Evolutionary conservation across 2,113 vertebrate genomes (phyloP).

Genomic region (Periophthalmus modestus): DNA sequence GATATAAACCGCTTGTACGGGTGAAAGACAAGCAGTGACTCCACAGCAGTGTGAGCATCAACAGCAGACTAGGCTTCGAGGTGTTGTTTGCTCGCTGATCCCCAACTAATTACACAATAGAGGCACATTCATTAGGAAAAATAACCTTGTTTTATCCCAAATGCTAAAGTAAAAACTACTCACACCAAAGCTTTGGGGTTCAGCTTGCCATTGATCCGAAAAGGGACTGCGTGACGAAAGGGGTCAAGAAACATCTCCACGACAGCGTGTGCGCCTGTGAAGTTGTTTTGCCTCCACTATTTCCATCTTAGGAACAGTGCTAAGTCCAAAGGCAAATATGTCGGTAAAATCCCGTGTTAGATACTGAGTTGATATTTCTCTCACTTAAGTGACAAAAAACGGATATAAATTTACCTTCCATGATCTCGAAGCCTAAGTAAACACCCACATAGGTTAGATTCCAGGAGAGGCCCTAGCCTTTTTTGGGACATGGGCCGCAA

Average conservation of each 20-base stretch:
- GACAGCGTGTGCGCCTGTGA: constrained; percentile 97
- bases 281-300: constrained; percentile 98
- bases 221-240: constrained; percentile 91
- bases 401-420: constrained; percentile 71
- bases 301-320: constrained; percentile 97
- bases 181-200: constrained; percentile 98
- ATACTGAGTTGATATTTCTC: neutral
- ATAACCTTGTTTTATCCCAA: neutral
- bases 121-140: constrained; percentile 11
- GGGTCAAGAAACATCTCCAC: constrained; percentile 98
- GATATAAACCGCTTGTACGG: constrained; percentile 97
- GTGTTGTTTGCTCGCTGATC: constrained; percentile 96
- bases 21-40: constrained; percentile 96
- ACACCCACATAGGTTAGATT: constrained; percentile 96
- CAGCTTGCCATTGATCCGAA: constrained; percentile 97
- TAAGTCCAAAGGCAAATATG: constrained; percentile 97
- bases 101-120: constrained; percentile 82
- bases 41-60: constrained; percentile 97
- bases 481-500: constrained; percentile 95
- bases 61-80: constrained; percentile 96
- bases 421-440: constrained; percentile 99
- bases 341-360: constrained; percentile 73
- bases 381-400: no score
- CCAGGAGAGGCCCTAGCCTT: constrained; percentile 97
- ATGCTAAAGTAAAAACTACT: constrained; percentile 62